These are phyloP conservation scores for Saguinus midas DNA, from an alignment of 2,113 vertebrate species.

Conservation along the genomic window DNA sequence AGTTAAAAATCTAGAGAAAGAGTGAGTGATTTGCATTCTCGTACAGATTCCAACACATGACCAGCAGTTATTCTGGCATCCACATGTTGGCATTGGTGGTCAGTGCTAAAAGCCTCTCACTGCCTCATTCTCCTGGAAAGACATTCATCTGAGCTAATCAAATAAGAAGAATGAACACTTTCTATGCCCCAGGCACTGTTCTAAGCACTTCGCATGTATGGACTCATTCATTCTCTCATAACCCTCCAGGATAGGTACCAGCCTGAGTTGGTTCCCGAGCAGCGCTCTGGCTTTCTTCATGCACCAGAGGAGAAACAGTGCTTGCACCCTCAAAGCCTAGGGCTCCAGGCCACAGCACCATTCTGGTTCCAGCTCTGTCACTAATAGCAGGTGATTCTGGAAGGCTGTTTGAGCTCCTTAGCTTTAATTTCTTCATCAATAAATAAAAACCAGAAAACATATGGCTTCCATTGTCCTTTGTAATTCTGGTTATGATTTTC, in stretches of 20 bases:
- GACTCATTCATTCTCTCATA: not conserved
- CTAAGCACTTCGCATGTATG: not conserved
- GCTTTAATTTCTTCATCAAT: not conserved
- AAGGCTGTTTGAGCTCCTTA: not conserved
- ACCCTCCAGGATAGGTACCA: not conserved
- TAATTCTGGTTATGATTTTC: constrained; percentile 15
- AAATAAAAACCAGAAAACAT: constrained; percentile 20
- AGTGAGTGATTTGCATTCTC: not conserved
- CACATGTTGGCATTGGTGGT: not conserved
- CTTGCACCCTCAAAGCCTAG: not conserved
- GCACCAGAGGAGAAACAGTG: rapidly evolving
- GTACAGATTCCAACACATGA: not conserved
- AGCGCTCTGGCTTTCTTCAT: not conserved
- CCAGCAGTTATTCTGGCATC: not conserved
- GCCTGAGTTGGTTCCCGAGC: rapidly evolving
- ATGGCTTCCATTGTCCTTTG: not conserved
- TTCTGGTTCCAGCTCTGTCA: not conserved
- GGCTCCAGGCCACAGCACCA: not conserved
- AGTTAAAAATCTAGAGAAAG: not conserved
- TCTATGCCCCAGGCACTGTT: not conserved
- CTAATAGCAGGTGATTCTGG: not conserved
- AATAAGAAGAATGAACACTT: not conserved
- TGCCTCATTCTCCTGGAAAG: not conserved
- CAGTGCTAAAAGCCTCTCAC: not conserved
- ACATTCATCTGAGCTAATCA: not conserved